phyloP scores from a whole-genome alignment of 2,113 vertebrate genomes.

The Ellobius talpinus region DNA sequence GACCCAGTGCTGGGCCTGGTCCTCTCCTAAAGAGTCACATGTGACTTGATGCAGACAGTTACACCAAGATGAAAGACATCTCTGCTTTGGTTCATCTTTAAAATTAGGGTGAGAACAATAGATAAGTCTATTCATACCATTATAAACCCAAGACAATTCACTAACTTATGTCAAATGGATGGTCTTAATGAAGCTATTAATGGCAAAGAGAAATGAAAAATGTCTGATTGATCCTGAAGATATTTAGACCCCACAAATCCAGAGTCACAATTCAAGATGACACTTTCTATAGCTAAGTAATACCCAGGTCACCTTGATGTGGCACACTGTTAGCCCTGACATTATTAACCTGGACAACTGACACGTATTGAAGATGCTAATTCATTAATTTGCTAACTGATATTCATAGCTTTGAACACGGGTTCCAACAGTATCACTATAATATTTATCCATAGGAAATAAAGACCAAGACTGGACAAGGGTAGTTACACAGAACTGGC shows the following conservation, averaged over 20 bases:
- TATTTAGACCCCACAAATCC: neutral
- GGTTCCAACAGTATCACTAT: neutral
- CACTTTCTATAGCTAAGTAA: neutral
- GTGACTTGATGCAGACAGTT: neutral
- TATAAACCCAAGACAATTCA: neutral
- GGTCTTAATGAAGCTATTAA: slow-evolving; percentile 24
- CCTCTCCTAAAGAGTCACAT: neutral
- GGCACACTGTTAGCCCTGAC: neutral
- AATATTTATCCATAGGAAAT: slow-evolving; percentile 41
- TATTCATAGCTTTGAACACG: neutral
- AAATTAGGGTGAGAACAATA: neutral
- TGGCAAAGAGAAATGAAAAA: slow-evolving; percentile 34
- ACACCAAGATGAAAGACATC: neutral
- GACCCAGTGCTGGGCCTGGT: too few species aligned
- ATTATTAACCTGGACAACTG: slow-evolving; percentile 34
- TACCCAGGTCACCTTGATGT: neutral
- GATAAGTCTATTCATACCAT: neutral
- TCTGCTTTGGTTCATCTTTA: neutral
- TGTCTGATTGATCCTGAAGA: slow-evolving; percentile 39
- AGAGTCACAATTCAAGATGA: slow-evolving; percentile 21
- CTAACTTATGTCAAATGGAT: slow-evolving; percentile 22
- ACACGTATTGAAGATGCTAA: slow-evolving; percentile 42
- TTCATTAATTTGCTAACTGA: slow-evolving; percentile 45
- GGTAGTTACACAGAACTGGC: neutral
- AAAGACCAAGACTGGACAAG: neutral